Percentiles rank a stretch among this genome's conserved stretches.
Evolutionary conservation across 2,888 invertebrate species (phyloP).

Genomic region (Danaus chrysippus): DNA sequence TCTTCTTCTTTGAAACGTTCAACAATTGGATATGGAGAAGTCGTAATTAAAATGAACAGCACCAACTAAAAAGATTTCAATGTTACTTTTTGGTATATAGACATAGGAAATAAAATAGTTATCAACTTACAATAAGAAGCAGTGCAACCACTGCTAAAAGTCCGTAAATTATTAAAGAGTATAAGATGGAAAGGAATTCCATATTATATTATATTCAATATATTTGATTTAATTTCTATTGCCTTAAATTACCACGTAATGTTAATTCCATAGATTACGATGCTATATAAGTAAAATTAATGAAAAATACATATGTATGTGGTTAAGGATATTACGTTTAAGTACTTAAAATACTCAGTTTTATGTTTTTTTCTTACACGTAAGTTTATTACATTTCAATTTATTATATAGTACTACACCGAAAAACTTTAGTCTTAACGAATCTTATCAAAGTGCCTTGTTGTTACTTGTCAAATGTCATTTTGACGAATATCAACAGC

Average conservation of each 20-base stretch:
- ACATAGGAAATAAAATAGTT: not conserved
- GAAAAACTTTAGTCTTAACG: no score
- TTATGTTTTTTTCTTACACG: no score
- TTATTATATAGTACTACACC: no score
- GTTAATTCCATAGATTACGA: not conserved
- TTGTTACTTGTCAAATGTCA: constrained; percentile 4
- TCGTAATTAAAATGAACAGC: constrained; percentile 78
- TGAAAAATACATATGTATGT: not conserved
- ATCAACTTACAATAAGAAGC: constrained; percentile 46
- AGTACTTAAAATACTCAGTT: no score
- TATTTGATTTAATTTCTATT: not conserved
- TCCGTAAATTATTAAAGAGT: constrained; percentile 40
- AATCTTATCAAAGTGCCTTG: not conserved
- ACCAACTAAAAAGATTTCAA: constrained; percentile 76
- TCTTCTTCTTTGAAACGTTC: constrained; percentile 86
- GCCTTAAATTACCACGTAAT: not conserved
- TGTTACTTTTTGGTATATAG: not conserved
- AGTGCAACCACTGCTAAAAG: constrained; percentile 34
- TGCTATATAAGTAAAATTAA: no score
- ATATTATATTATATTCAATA: constrained; percentile 30
- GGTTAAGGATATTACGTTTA: no score
- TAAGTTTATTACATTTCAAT: no score
- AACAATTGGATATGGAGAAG: constrained; percentile 83
- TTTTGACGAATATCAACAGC: not conserved
- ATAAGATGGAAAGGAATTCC: constrained; percentile 40